Base-by-base conservation (phyloP, 2,797 vertebrate genomes). In the Borostomias antarcticus region DNA sequence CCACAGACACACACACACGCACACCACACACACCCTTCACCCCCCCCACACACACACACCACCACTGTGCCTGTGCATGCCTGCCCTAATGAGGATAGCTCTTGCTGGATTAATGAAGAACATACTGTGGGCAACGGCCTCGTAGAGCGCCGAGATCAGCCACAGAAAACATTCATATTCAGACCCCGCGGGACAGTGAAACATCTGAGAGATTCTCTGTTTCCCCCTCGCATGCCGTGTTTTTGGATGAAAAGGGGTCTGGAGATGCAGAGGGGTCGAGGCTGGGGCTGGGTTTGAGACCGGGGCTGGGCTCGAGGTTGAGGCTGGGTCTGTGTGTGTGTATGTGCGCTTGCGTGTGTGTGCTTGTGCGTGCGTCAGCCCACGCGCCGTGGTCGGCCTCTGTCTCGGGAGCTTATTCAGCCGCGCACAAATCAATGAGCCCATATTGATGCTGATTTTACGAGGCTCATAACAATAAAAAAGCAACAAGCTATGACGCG, bases 381-480 rank as follows among this genome's bases (percentile, higher is more conserved):
- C 62, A 58, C 66, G 56, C 10, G 1, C 15, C 9, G 10, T 25
- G 63, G 59, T 74, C 73, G 74, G 68, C 72, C 63, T 32, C 75
- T 81, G 82, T 82, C 73, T 70, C 53, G 74, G 67, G 69, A 67
- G 78, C 67, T 82, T 81, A 87, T 66, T 60, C 70, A 30, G 64
- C 70, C 60, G 23, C 79, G 85, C 73, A 71, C 82, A 88, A 89
- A 88, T 91, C 88, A 88, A 85, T 87, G 80, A 29, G 64, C 74
- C 74, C 75, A 81, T 89, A 91, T 87, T 71, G 73, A 89, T 82
- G 86, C 74, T 13, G 61, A 78, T 86, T 90, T 91, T 88, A 90
- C 69, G 84, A 85, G 84, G 75, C 84, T 85, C 82, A 89, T 89
- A 88, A 90, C 86, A 90, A 88, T 88, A 80, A 88, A 89, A 88